Evolutionary conservation across 2,797 vertebrate species (phyloP).

Genomic region (Stomatorhinus walkeri): DNA sequence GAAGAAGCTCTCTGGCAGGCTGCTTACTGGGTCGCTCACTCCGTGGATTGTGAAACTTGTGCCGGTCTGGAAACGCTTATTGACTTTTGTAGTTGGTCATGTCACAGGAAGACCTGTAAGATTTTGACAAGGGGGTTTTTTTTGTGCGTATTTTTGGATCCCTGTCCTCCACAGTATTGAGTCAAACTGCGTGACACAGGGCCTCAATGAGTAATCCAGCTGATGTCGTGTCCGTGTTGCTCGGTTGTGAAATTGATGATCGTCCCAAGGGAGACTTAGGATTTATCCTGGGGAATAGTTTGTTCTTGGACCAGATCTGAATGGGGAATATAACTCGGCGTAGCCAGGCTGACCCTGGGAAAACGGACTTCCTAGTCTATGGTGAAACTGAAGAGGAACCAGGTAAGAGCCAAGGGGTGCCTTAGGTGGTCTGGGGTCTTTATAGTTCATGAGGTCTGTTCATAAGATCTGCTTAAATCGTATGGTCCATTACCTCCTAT

Average conservation of each 20-base stretch:
- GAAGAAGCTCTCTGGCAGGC: neutral
- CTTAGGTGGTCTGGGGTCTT: neutral
- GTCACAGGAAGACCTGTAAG: conserved; percentile 8
- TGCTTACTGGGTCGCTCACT: neutral
- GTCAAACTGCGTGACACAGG: conserved; percentile 43
- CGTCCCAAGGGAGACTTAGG: neutral
- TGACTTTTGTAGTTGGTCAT: neutral
- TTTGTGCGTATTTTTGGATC: conserved; percentile 41
- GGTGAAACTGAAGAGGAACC: conserved; percentile 51
- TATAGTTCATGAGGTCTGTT: neutral
- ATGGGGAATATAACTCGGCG: conserved; percentile 65
- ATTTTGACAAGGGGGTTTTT: neutral
- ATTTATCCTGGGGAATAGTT: neutral
- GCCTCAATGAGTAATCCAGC: conserved; percentile 19
- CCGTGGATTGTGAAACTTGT: neutral
- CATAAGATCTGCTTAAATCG: neutral
- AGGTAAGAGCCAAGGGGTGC: conserved; percentile 48
- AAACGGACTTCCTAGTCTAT: conserved; percentile 50
- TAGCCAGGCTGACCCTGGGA: conserved; percentile 51
- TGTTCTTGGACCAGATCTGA: conserved; percentile 24
- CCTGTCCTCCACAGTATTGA: conserved; percentile 36
- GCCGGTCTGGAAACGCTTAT: neutral
- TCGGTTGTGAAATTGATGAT: neutral
- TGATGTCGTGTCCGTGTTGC: neutral
- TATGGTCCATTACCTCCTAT: neutral